Evolutionary conservation across 2,797 vertebrate species (phyloP), one percentile per base, ranked within the genome.

Genomic region (Protonibea diacanthus): DNA sequence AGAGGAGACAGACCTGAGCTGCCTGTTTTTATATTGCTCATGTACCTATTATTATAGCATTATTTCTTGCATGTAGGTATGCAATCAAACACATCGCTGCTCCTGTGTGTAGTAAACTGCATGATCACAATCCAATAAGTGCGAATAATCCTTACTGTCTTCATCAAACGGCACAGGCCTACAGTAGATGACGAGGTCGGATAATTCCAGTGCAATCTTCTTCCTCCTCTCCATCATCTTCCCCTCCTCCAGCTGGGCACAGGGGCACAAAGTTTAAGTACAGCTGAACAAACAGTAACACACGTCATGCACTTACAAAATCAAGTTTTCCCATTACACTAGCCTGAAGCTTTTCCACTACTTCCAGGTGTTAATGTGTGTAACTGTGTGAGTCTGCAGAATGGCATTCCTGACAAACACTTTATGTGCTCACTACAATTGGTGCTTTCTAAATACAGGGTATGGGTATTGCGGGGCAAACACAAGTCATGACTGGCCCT

Each of bases 151-250:
- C 97, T 97, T 96, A 99, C 98, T 99, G 62, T 99, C 98, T 96
- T 99, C 98, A 79, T 99, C 98, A 0, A 99, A 99, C 13, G 98
- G 98, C 68, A 99, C 98, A 10, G 98, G 98, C 47, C 98, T 94
- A 83, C 98, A 99, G 89, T 99, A 99, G 92, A 99, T 96, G 33
- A 99, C 98, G 49, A 99, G 95, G 72, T 99, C 98, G 0, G 98
- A 99, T 27, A 99, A 95, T 87, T 99, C 98, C 91, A 99, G 89
- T 23, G 98, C 98, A 21, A 99, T 99, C 93, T 98, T 99, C 96
- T 99, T 99, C 85, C 98, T 97, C 80, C 98, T 96, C 84, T 99
- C 98, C 98, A 99, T 99, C 93, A 98, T 97, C 94, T 99, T 99
- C 55, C 98, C 98, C 91, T 99, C 98, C 0, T 98, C 97, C 77